Evolutionary conservation across 1,140 invertebrate genomes (phyloP), one percentile per base, ranked within the genome.

Genomic region (Microplitis mediator): DNA sequence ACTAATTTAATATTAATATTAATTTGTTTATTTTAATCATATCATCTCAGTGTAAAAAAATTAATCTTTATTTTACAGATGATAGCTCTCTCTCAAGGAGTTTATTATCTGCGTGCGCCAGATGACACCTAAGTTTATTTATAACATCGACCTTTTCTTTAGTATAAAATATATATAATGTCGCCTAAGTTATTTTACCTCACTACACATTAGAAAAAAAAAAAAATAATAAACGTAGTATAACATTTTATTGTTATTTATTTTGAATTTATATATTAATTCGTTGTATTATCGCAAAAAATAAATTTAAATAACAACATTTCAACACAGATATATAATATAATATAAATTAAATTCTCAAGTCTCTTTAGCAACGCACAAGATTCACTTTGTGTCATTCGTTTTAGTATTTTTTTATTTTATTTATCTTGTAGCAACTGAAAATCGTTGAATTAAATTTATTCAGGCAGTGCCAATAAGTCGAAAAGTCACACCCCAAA

Each of bases 391-490:
- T 45, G 39, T 45, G 39, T 45, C 8, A 45, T 45, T 45, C 39
- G 52, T 54, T 56, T n/a, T 14, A 31, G 4, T 32, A 0, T 61
- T 32, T 31, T 32, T 4, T 61, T 13, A 31, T 61, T 14, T 56
- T 56, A 23, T 31, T 23, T 39, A 16, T n/a, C 8, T 50, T 8
- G n/a, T n/a, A 35, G 8, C 62, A 64, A n/a, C 34, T 45, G 68
- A 71, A 69, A 74, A 74, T 74, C 51, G 63, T 52, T 56, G 69
- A 65, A 74, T 74, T 74, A 71, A 74, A 74, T 74, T 74, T 74
- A 74, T 74, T 74, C 73, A 73, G 72, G 72, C 73, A 70, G 69
- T 65, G 69, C 61, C 73, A 74, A 74, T 74, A 74, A 74, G 73
- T 74, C 62, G 61, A 69, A 74, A 74, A 74, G 66, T 74, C 66